These are phyloP conservation scores for Drosophila subquinaria DNA, from an alignment of 2,888 invertebrate genomes.

Conservation along the genomic window DNA sequence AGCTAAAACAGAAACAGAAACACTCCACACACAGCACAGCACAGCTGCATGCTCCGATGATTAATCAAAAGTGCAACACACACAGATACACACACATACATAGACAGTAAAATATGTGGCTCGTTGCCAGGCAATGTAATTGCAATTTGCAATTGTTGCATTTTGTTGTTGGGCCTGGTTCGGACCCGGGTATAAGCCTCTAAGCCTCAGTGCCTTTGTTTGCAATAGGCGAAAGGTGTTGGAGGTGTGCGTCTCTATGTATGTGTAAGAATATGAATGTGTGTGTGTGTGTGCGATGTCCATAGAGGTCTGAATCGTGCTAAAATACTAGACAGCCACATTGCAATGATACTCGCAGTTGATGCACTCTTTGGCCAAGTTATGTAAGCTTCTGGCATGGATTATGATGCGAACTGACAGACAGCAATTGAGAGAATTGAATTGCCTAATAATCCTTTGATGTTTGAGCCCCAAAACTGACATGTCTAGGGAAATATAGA, in stretches of 20 bases:
- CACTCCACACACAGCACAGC: constrained; percentile 21
- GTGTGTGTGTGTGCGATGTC: constrained; percentile 23
- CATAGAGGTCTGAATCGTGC: constrained; percentile 43
- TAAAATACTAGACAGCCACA: constrained; percentile 52
- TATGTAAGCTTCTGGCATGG: constrained; percentile 49
- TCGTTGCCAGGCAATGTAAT: constrained; percentile 68
- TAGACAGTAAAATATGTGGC: constrained; percentile 55
- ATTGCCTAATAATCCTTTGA: constrained; percentile 17
- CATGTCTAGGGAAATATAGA: not conserved
- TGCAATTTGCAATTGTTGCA: constrained; percentile 73
- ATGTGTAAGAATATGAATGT: constrained; percentile 18
- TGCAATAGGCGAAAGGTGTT: constrained; percentile 72
- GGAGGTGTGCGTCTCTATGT: constrained; percentile 42
- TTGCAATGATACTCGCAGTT: constrained; percentile 29
- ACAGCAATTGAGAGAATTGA: constrained; percentile 1
- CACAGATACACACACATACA: constrained; percentile 8
- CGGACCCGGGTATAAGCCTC: constrained; percentile 30
- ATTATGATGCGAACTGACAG: constrained; percentile 13
- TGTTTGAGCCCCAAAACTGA: constrained; percentile 18
- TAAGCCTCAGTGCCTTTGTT: constrained; percentile 56
- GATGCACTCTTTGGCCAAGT: constrained; percentile 44
- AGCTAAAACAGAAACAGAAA: constrained; percentile 28
- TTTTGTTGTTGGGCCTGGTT: constrained; percentile 58
- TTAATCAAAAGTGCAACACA: constrained; percentile 68
- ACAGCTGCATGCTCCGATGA: constrained; percentile 71